Base-by-base conservation (phyloP, 2,888 invertebrate species). In the Sturmia bella region DNA sequence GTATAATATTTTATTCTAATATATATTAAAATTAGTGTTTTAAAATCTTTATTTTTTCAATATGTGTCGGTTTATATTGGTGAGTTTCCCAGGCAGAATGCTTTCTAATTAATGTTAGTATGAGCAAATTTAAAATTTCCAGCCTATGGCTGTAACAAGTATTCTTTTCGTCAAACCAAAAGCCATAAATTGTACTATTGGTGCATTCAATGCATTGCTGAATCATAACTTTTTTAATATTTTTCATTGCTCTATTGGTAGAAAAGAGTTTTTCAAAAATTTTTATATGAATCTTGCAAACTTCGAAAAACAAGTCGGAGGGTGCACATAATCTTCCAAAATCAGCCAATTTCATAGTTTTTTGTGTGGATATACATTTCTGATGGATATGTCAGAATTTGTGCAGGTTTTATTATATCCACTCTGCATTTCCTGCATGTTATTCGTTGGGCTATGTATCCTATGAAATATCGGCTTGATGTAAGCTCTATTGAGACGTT, bases 11-110 rank as follows among this genome's bases (percentile, higher is more conserved):
- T n/a, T n/a, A n/a, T n/a, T n/a, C n/a, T n/a, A n/a, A n/a, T n/a
- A n/a, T n/a, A n/a, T n/a, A n/a, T n/a, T n/a, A n/a, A 52, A 13
- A 4, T 52, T 27, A 52, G 13, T 52, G 52, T 52, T 52, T 52
- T 5, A 52, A 52, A 52, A 52, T 52, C 27, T 52, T 27, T 27
- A n/a, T 0, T 7, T 52, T 52, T 52, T 52, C 52, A 50, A 21
- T 13, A 50, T 50, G 7, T 4, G 50, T 11, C 21, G 50, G 11
- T 21, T 21, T 50, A 12, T 50, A 50, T n/a, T 50, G 7, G 12
- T 21, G 21, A 3, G 21, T 50, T 13, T 50, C 50, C 50, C 50
- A 50, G 12, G 19, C 7, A 13, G 21, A 50, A 21, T 50, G 50
- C 21, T 21, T 50, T 50, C 19, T 61, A n/a, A 41, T 21, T 43